Percentiles rank a stretch among this genome's conserved stretches.
Conservation (phyloP, 1,140 invertebrate genomes). For the Drosophila paulistorum region DNA sequence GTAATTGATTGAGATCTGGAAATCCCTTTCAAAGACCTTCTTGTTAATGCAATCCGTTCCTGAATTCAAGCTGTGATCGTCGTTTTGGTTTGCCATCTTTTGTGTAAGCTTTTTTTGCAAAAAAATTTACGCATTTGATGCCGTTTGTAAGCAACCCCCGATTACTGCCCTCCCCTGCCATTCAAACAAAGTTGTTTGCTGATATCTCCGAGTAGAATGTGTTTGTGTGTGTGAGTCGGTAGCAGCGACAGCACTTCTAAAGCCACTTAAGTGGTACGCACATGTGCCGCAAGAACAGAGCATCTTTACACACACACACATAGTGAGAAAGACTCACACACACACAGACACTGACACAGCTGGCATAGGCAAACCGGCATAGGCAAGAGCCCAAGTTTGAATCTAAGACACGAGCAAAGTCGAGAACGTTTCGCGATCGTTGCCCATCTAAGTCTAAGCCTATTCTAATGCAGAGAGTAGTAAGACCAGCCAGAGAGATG, state of each 20-base stretch:
- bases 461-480: conserved; percentile 72
- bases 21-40: background rate
- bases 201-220: conserved; percentile 29
- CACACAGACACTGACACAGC: conserved; percentile 40
- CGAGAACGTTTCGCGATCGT: conserved; percentile 55
- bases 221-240: conserved; percentile 48
- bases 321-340: conserved; percentile 22
- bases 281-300: conserved; percentile 73
- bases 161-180: background rate
- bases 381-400: conserved; percentile 52
- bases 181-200: conserved; percentile 10
- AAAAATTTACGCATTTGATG: conserved; percentile 57
- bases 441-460: conserved; percentile 75
- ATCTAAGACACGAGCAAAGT: conserved; percentile 53
- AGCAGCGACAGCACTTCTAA: conserved; percentile 58
- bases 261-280: conserved; percentile 68
- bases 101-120: conserved; percentile 54
- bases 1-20: no score
- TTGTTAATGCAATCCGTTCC: background rate
- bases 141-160: conserved; percentile 23
- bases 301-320: conserved; percentile 50
- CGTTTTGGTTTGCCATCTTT: conserved; percentile 37
- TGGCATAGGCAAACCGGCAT: conserved; percentile 62
- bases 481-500: conserved; percentile 25
- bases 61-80: conserved; percentile 7